Evolutionary conservation across 2,797 vertebrate species (phyloP).

Genomic region (Aeoliscus strigatus): DNA sequence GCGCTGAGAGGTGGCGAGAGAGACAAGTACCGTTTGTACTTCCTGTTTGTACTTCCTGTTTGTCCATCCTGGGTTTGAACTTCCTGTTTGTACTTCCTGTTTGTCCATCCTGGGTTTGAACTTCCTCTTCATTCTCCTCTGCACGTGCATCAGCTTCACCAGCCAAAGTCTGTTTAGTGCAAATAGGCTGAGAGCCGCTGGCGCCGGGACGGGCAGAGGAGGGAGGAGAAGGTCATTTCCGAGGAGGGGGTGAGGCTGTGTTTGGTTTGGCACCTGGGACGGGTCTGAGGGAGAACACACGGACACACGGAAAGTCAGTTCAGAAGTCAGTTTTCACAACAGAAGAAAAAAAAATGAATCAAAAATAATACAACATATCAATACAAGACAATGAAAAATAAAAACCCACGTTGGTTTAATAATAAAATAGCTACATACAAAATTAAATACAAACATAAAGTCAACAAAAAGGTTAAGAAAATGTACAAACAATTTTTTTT

Average conservation of each 20-base stretch:
- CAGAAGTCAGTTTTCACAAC: constrained; percentile 1
- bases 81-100: too few species aligned
- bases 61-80: constrained; percentile 32
- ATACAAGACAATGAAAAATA: too few species aligned
- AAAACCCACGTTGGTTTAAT: too few species aligned
- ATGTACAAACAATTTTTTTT: too few species aligned
- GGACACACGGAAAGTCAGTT: constrained; percentile 1
- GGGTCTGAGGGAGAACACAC: constrained; percentile 51
- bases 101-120: constrained; percentile 32
- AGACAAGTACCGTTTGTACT: too few species aligned
- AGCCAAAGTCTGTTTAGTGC: constrained; percentile 74
- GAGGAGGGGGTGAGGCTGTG: constrained; percentile 67
- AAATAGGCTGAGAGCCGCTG: constrained; percentile 69
- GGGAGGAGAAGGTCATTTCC: constrained; percentile 73
- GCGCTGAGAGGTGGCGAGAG: background rate
- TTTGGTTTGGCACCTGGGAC: constrained; percentile 78
- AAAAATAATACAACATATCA: too few species aligned
- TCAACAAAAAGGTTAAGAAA: too few species aligned
- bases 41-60: too few species aligned
- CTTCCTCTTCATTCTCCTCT: constrained; percentile 26
- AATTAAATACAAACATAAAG: too few species aligned
- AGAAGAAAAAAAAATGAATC: background rate
- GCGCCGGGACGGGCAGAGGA: constrained; percentile 8
- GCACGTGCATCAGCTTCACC: constrained; percentile 32
- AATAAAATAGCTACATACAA: too few species aligned